Conservation (phyloP, 2,888 invertebrate species). For the Mayetiola destructor region DNA sequence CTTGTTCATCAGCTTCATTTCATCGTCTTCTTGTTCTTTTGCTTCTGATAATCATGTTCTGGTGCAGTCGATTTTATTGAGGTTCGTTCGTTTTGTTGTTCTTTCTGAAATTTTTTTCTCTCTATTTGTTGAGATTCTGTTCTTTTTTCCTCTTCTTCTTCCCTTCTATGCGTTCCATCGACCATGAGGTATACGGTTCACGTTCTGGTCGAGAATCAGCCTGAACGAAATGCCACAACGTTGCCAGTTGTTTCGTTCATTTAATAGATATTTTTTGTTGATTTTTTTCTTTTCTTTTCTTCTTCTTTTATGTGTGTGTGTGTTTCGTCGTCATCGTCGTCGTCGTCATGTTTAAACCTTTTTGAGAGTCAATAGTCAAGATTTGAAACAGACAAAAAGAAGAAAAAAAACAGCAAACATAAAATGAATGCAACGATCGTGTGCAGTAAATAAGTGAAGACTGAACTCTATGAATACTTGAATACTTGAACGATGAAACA, state of each 20-base stretch:
- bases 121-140: neutral
- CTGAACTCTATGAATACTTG: too few relatives aligned
- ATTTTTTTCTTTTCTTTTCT: neutral
- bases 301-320: neutral
- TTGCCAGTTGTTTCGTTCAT: too few relatives aligned
- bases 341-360: neutral
- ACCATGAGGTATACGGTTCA: neutral
- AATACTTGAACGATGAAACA: too few relatives aligned
- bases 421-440: too few relatives aligned
- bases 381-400: neutral
- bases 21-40: neutral
- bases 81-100: too few relatives aligned
- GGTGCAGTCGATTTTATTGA: too few relatives aligned
- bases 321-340: neutral
- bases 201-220: too few relatives aligned
- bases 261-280: too few relatives aligned
- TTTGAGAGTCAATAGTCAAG: neutral
- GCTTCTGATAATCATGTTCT: too few relatives aligned
- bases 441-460: too few relatives aligned
- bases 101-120: too few relatives aligned
- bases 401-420: neutral
- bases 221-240: too few relatives aligned
- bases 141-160: neutral
- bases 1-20: neutral
- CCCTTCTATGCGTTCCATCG: neutral